phyloP scores from a whole-genome alignment of 2,888 invertebrate genomes.

The Orthosia cruda region DNA sequence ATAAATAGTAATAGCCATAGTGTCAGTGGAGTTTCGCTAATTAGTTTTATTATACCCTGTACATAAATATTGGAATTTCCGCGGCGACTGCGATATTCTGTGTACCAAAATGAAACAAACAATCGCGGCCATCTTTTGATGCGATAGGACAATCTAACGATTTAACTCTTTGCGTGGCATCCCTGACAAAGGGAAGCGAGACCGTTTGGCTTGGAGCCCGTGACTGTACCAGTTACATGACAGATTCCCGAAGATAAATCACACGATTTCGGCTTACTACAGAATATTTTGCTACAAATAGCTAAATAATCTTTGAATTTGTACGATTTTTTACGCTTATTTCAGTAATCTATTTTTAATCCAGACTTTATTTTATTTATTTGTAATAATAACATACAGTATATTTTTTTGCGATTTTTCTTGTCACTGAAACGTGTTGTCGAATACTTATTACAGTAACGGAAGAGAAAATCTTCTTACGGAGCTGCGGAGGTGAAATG shows the following conservation, averaged over 20 bases:
- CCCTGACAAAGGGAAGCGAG: slow-evolving; percentile 73
- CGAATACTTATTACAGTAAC: too few species aligned
- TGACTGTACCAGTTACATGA: slow-evolving; percentile 61
- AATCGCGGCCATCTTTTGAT: background rate
- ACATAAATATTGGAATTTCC: background rate
- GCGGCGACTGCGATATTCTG: background rate
- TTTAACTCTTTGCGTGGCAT: slow-evolving; percentile 44
- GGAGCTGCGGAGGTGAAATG: too few species aligned
- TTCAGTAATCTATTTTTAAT: background rate
- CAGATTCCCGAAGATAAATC: slow-evolving; percentile 66
- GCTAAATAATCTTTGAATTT: slow-evolving; percentile 16
- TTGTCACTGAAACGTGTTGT: too few species aligned
- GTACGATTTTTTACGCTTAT: slow-evolving; percentile 8
- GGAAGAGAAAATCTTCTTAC: too few species aligned
- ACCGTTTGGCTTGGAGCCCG: slow-evolving; percentile 74
- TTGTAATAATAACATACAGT: too few species aligned
- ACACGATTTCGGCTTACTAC: slow-evolving; percentile 45
- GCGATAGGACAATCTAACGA: too few species aligned
- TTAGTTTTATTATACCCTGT: too few species aligned
- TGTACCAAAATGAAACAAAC: background rate
- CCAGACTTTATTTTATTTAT: too few species aligned
- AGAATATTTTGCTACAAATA: slow-evolving; percentile 17
- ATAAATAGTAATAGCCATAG: too few species aligned
- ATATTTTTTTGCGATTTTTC: too few species aligned
- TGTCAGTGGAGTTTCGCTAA: too few species aligned